Evolutionary conservation across 2,797 vertebrate species (phyloP).

Genomic region (Nasua narica): DNA sequence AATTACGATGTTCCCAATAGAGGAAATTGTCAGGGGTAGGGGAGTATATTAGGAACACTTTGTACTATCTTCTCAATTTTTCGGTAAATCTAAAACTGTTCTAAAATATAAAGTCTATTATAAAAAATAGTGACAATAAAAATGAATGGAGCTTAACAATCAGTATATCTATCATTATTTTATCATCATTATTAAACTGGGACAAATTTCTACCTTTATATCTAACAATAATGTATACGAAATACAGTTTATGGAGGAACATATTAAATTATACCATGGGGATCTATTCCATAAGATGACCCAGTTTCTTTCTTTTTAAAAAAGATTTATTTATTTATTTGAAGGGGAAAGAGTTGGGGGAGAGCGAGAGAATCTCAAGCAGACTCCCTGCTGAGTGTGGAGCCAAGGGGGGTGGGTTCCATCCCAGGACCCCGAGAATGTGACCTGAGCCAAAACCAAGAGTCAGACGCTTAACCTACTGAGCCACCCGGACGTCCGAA

Average conservation of each 20-base stretch:
- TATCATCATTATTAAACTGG: neutral
- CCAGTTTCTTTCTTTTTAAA: neutral
- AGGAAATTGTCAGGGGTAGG: neutral
- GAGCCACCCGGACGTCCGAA: accelerated
- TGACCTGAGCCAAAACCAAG: neutral
- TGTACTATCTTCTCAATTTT: neutral
- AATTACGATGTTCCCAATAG: neutral
- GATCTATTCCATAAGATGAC: neutral
- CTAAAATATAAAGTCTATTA: neutral
- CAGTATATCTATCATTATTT: neutral
- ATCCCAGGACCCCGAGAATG: neutral
- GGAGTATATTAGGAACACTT: neutral
- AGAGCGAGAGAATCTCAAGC: neutral
- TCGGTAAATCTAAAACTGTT: conserved; percentile 21
- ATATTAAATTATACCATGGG: neutral
- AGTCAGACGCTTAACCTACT: accelerated
- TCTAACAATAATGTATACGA: neutral
- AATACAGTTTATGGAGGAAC: neutral
- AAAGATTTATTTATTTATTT: neutral
- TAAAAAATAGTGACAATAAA: conserved; percentile 1
- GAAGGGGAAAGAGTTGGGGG: neutral
- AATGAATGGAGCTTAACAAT: neutral
- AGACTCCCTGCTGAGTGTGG: neutral
- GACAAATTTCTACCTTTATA: conserved; percentile 19
- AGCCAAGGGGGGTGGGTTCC: neutral